Base-by-base conservation (phyloP, 2,888 invertebrate genomes). In the Epirrhoe tristata region DNA sequence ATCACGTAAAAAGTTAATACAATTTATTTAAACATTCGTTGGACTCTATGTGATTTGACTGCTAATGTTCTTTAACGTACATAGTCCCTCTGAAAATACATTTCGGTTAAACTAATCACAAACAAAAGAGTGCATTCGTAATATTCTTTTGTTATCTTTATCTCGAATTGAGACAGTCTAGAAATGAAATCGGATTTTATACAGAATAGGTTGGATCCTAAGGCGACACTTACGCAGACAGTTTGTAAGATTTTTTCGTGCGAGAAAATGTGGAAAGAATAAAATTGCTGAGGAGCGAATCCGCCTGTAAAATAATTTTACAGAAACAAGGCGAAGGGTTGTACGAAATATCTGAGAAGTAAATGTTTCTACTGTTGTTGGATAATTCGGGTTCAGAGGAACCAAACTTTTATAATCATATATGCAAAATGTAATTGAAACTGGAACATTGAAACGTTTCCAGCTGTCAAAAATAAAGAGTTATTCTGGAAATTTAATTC, bases 401-500 rank as follows among this genome's bases (percentile, higher is more conserved):
- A 46, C 43, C 43, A 43, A 36, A 39, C 39, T 39, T 39, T 4
- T 8, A 6, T 14, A 31, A 52, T 8, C 5, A 6, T 31, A 17
- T 4, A 16, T 51, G 52, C 43, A 52, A 43, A 39, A 43, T 34
- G 48, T 46, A 16, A 8, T 58, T 58, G 34, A 6, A 6, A 48
- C 10, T 17, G 4, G 12, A 52, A 34, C 56, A 50, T 34, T 50
- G 6, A 61, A 56, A 48, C 48, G 17, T 64, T 57, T 52, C 54
- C 43, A 51, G 39, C 14, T 53, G 46, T 50, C 53, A 54, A 46
- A 66, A 62, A 62, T 58, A 63, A 59, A 64, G 60, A 68, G 57
- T 66, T 65, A 66, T 65, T 39, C 55, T 52, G 52, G 69, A 72
- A 66, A 60, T 67, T 67, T 56, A 66, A 66, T 70, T 69, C 67